Conservation (phyloP, 2,888 invertebrate species). For the Habroteleia sp. region DNA sequence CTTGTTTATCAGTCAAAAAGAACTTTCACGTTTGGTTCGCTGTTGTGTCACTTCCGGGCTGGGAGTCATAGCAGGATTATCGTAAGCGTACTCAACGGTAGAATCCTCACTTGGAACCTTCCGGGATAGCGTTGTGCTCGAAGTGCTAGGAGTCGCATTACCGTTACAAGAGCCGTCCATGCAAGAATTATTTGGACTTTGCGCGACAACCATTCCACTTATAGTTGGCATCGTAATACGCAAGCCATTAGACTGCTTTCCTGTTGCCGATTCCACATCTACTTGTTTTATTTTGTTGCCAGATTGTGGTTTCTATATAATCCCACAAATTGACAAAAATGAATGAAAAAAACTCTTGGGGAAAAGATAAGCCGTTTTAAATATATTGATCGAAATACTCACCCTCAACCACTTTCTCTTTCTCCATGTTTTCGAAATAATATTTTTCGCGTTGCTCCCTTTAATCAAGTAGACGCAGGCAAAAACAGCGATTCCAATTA, state of each 20-base stretch:
- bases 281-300: conserved; percentile 61
- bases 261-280: conserved; percentile 70
- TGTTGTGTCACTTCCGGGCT: conserved; percentile 81
- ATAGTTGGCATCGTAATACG: conserved; percentile 76
- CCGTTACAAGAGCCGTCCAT: conserved; percentile 76
- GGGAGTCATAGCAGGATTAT: conserved; percentile 88
- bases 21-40: conserved; percentile 75
- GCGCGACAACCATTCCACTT: conserved; percentile 69
- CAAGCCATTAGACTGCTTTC: conserved; percentile 68
- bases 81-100: conserved; percentile 89
- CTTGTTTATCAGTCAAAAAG: conserved; percentile 68
- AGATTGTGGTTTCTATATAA: conserved; percentile 25
- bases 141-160: conserved; percentile 85
- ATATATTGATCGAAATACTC: conserved; percentile 23
- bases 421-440: conserved; percentile 67
- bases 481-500: conserved; percentile 32
- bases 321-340: no score
- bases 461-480: conserved; percentile 63
- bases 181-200: conserved; percentile 54
- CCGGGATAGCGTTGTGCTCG: conserved; percentile 87
- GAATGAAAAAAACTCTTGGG: no score
- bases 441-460: conserved; percentile 68
- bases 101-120: conserved; percentile 90
- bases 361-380: no score
- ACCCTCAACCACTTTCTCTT: conserved; percentile 72